Conservation (phyloP, 2,888 invertebrate genomes). For the Congeria kusceri region DNA sequence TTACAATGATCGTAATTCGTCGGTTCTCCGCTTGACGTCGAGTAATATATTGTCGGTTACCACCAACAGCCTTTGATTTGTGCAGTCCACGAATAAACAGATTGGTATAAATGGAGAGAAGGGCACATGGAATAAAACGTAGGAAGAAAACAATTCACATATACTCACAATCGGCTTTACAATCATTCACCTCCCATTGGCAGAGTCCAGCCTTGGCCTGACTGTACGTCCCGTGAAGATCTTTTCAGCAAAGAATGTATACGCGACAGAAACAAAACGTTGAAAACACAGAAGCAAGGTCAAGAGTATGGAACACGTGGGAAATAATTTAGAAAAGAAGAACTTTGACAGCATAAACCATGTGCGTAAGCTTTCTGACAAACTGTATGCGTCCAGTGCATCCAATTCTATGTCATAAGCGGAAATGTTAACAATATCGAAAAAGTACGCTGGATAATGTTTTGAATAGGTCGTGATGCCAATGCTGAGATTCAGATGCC, state of each 20-base stretch:
- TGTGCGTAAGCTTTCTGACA: conserved; percentile 16
- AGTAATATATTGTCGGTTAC: not conserved
- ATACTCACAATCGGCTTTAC: conserved; percentile 20
- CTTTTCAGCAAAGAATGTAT: conserved; percentile 14
- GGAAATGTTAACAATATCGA: not conserved
- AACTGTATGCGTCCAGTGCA: not conserved
- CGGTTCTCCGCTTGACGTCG: conserved; percentile 20
- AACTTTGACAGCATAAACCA: conserved; percentile 29
- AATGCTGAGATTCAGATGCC: too few relatives aligned
- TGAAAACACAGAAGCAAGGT: conserved; percentile 56
- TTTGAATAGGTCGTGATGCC: too few relatives aligned
- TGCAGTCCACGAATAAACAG: conserved; percentile 26
- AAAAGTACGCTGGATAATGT: too few relatives aligned
- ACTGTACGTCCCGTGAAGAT: too few relatives aligned
- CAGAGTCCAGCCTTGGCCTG: too few relatives aligned
- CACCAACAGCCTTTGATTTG: conserved; percentile 12
- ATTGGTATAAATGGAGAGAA: conserved; percentile 40
- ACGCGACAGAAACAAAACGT: conserved; percentile 47
- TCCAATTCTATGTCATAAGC: not conserved
- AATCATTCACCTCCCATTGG: not conserved
- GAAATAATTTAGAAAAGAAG: conserved; percentile 42
- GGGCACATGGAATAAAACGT: conserved; percentile 39
- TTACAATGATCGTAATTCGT: conserved; percentile 46
- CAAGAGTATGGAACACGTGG: conserved; percentile 51
- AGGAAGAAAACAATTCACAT: conserved; percentile 20